phyloP scores from a whole-genome alignment of 1,140 invertebrate genomes.

The Lerema accius region DNA sequence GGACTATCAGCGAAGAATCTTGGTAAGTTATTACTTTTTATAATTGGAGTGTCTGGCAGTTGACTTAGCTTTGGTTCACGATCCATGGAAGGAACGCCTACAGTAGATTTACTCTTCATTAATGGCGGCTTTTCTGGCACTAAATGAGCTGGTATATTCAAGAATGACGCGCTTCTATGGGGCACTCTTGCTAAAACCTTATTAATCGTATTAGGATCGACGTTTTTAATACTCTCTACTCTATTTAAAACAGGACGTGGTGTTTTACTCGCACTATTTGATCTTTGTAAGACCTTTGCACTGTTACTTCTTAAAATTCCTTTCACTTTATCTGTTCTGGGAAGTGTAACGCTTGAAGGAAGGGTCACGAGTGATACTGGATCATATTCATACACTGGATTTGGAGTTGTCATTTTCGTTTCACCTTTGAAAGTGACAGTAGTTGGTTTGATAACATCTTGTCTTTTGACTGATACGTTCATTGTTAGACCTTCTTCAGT shows the following conservation, averaged over 20 bases:
- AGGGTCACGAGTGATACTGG: constrained; percentile 57
- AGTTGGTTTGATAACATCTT: constrained; percentile 72
- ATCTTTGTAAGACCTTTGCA: constrained; percentile 63
- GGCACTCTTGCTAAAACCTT: constrained; percentile 75
- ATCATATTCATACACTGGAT: constrained; percentile 69
- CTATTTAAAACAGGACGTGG: constrained; percentile 58
- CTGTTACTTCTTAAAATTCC: constrained; percentile 73
- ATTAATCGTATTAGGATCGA: constrained; percentile 74
- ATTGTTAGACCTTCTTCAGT: constrained; percentile 73
- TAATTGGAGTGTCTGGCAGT: constrained; percentile 78
- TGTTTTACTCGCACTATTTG: constrained; percentile 61
- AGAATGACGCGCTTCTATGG: constrained; percentile 78
- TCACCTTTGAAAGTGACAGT: constrained; percentile 73
- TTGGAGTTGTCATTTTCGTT: constrained; percentile 64
- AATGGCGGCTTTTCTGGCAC: constrained; percentile 68
- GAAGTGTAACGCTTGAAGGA: constrained; percentile 62
- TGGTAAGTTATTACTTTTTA: constrained; percentile 76
- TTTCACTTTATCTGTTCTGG: constrained; percentile 75
- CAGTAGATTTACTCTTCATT: constrained; percentile 71
- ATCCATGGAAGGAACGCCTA: constrained; percentile 60
- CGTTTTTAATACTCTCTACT: constrained; percentile 76
- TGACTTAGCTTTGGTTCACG: constrained; percentile 70
- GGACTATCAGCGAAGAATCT: constrained; percentile 79
- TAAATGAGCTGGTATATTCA: constrained; percentile 75
- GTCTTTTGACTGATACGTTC: constrained; percentile 69